Evolutionary conservation across 2,888 invertebrate genomes (phyloP).

Genomic region (Dynastes maya): DNA sequence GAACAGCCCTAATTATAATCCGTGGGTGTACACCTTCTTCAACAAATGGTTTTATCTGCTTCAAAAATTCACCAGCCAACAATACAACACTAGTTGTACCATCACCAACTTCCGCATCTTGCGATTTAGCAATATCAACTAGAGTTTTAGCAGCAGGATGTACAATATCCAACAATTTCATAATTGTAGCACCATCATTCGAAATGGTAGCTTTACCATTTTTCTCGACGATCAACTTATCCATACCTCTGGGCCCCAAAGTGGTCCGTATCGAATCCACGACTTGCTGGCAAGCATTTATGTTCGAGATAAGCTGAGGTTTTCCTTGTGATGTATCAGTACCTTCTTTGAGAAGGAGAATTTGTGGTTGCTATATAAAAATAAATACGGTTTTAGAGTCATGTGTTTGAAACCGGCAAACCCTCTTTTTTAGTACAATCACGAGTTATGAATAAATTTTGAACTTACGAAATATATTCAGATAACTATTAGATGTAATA

Average conservation of each 20-base stretch:
- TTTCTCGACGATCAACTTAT: conserved; percentile 95
- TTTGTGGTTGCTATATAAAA: conserved; percentile 88
- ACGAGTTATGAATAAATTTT: background rate
- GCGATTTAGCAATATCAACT: conserved; percentile 99
- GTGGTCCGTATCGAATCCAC: conserved; percentile 98
- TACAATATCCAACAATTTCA: conserved; percentile 97
- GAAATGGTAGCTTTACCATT: conserved; percentile 96
- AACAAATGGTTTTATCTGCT: conserved; percentile 94
- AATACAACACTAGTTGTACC: conserved; percentile 98
- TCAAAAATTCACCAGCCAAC: conserved; percentile 95
- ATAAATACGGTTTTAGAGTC: conserved; percentile 40
- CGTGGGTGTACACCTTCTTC: conserved; percentile 98
- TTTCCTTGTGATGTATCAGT: conserved; percentile 97
- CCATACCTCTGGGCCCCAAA: conserved; percentile 98
- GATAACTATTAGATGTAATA: background rate
- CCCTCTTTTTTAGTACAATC: conserved; percentile 3
- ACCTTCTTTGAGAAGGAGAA: conserved; percentile 96
- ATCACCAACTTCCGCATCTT: conserved; percentile 99
- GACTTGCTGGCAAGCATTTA: conserved; percentile 96
- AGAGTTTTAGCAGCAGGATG: conserved; percentile 98
- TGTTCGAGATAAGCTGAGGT: conserved; percentile 96
- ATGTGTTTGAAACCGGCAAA: conserved; percentile 49
- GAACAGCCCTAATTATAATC: conserved; percentile 90
- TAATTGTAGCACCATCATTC: conserved; percentile 99
- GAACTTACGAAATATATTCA: background rate